Conservation (phyloP, 1,140 invertebrate genomes). For the Euwallacea similis region DNA sequence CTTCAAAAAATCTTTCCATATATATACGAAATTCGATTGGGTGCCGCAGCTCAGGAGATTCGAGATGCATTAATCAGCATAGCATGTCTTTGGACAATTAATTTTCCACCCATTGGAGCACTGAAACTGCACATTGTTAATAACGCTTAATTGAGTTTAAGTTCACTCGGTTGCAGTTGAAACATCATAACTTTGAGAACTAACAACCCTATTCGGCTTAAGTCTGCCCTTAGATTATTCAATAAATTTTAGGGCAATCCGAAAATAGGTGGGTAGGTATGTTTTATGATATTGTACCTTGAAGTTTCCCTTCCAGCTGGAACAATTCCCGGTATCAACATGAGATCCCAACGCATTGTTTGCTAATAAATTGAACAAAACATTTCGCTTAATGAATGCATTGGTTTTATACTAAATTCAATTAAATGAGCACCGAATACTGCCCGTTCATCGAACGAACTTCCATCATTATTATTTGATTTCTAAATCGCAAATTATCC, state of each 20-base stretch:
- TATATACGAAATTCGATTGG: too few relatives aligned
- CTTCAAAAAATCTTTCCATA: too few relatives aligned
- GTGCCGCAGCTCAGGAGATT: background rate
- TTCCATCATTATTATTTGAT: background rate
- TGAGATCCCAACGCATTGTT: too few relatives aligned
- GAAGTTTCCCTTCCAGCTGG: too few relatives aligned
- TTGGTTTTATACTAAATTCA: background rate
- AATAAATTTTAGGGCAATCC: background rate
- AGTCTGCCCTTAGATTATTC: background rate
- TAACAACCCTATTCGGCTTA: background rate
- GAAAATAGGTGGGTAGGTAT: too few relatives aligned
- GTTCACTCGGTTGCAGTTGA: slow-evolving; percentile 23
- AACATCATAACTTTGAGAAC: slow-evolving; percentile 9
- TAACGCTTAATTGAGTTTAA: slow-evolving; percentile 33
- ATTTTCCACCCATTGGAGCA: slow-evolving; percentile 31
- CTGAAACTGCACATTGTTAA: slow-evolving; percentile 27
- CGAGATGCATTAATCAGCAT: slow-evolving; percentile 22
- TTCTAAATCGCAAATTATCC: slow-evolving; percentile 4
- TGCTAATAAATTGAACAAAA: too few relatives aligned
- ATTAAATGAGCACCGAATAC: slow-evolving; percentile 2
- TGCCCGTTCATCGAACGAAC: background rate
- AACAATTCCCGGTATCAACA: too few relatives aligned
- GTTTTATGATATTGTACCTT: too few relatives aligned
- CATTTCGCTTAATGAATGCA: too few relatives aligned
- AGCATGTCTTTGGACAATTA: slow-evolving; percentile 15